Evolutionary conservation across 2,888 invertebrate genomes (phyloP), one percentile per base, ranked within the genome.

Genomic region (Stenichneumon culpator): DNA sequence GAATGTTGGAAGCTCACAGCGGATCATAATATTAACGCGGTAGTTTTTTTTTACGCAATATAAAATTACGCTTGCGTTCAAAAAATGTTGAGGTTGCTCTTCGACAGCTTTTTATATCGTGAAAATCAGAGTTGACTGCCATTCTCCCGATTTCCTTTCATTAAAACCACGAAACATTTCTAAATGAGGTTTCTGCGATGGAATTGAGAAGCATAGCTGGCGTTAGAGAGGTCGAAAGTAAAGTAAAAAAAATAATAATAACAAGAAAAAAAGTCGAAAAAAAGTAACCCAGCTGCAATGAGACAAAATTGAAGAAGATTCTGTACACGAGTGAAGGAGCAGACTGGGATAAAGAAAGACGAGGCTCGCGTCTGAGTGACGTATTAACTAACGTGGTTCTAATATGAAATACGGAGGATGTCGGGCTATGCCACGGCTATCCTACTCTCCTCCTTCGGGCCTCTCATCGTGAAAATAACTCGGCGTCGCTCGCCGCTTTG

Each of bases 401-500:
- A 89, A 89, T 89, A 90, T 88, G 88, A 89, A 89, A 88, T 88
- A 89, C 87, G 88, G 84, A 87, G 77, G 82, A 85, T 83, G 82
- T 75, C 73, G 36, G 77, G 70, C 83, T 73, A 87, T 84, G 86
- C 79, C 78, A 75, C 79, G 60, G 72, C 82, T 65, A 32, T 86
- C 74, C 54, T 47, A 72, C 19, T 28, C 74, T 63, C 14, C 82
- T 75, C 67, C 79, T 79, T 79, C 79, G 28, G 72, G 78, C 60
- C 79, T 72, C 74, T 81, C 82, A 69, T 82, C 89, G 89, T 91
- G 91, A 92, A 92, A 92, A 92, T 92, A 92, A 92, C 91, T 91
- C 89, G 83, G 88, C 88, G 89, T 72, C 84, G 67, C 57, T 70
- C 32, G 69, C 89, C 81, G 90, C 89, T 90, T 90, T 90, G 88